phyloP scores from a whole-genome alignment of 2,113 vertebrate genomes.

The Engraulis encrasicolus region DNA sequence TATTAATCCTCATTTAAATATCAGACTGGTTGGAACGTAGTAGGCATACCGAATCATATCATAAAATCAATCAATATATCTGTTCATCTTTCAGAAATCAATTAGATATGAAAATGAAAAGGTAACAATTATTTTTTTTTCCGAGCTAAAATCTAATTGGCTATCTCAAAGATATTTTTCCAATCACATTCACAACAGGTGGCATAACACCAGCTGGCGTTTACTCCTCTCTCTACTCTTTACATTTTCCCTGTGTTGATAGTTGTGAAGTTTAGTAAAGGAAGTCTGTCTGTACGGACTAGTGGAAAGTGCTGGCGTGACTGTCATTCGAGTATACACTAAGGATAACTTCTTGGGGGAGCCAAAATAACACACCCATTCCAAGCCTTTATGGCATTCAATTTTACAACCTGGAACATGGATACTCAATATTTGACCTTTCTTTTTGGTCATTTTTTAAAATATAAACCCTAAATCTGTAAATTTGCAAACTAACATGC shows the following conservation, averaged over 20 bases:
- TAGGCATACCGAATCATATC: too few relatives aligned
- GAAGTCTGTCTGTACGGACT: slow-evolving; percentile 37
- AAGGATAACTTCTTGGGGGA: slow-evolving; percentile 58
- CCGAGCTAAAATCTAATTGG: neutral
- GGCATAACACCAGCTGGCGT: too few relatives aligned
- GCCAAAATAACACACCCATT: slow-evolving; percentile 67
- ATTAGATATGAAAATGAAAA: neutral
- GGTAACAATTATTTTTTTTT: neutral
- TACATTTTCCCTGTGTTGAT: neutral
- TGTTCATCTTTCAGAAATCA: too few relatives aligned
- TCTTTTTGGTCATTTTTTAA: slow-evolving; percentile 34
- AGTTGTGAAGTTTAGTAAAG: slow-evolving; percentile 22
- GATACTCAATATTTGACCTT: slow-evolving; percentile 47
- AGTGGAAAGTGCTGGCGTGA: slow-evolving; percentile 70
- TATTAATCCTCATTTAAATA: too few relatives aligned
- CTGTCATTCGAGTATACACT: slow-evolving; percentile 69
- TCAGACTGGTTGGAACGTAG: too few relatives aligned
- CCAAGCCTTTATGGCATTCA: slow-evolving; percentile 51
- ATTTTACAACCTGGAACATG: slow-evolving; percentile 60
- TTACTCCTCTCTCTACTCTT: neutral
- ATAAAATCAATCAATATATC: too few relatives aligned
- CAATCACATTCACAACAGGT: neutral
- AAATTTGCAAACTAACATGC: neutral
- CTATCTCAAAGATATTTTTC: neutral
- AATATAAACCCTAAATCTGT: neutral